Conservation (phyloP, 2,797 vertebrate species). For the Eurystomus glaucurus region DNA sequence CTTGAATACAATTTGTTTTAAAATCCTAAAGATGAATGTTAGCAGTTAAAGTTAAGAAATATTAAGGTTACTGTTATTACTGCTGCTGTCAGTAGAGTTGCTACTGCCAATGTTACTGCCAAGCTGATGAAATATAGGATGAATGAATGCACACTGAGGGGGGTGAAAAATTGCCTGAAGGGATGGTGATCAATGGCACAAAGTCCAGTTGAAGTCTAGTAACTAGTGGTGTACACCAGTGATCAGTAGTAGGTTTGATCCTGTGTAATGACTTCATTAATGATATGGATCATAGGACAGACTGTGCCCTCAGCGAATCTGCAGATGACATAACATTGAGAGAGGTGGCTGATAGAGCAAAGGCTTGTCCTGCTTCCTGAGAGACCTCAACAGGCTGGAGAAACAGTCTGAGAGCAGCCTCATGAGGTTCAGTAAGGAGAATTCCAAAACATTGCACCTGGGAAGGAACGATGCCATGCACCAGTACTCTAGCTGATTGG, state of each 20-base stretch:
- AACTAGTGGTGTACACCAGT: not conserved
- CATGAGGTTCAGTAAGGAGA: not conserved
- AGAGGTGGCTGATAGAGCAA: not conserved
- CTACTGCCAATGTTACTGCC: not conserved
- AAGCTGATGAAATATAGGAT: not conserved
- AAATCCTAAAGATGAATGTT: not conserved
- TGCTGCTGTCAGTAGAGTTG: not conserved
- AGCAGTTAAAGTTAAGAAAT: not conserved
- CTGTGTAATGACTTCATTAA: not conserved
- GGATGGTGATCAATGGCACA: not conserved
- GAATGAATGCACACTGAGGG: not conserved
- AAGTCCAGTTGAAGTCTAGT: not conserved
- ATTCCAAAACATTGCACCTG: not conserved
- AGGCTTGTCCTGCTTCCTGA: not conserved
- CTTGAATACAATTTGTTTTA: not conserved
- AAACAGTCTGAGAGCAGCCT: not conserved
- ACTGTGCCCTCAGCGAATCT: not conserved
- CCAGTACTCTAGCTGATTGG: not conserved
- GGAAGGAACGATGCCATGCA: fast-evolving
- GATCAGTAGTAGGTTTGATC: fast-evolving
- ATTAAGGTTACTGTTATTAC: not conserved
- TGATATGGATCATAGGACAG: not conserved
- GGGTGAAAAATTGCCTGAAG: not conserved
- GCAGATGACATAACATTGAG: not conserved
- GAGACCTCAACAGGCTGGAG: not conserved